Percentiles rank a stretch among this genome's conserved stretches.
Evolutionary conservation across 2,113 vertebrate genomes (phyloP).

Genomic region (Malurus elegans): DNA sequence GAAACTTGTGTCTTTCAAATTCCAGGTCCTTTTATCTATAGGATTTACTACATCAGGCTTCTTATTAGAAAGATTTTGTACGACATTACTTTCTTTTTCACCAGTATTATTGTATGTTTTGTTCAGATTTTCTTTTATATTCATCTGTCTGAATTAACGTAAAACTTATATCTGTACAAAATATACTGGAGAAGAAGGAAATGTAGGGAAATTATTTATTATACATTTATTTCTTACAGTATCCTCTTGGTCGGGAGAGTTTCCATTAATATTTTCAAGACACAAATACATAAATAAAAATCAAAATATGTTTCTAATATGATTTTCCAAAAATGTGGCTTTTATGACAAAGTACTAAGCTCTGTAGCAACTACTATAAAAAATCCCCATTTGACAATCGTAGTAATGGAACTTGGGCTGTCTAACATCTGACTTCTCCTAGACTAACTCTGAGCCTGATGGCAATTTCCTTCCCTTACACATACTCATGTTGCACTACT

Average conservation of each 20-base stretch:
- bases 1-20: neutral
- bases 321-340: neutral
- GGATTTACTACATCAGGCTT: neutral
- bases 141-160: neutral
- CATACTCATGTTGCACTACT: fast-evolving
- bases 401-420: neutral
- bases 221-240: neutral
- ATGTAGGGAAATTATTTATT: neutral
- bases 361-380: neutral
- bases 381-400: neutral
- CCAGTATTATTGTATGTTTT: neutral
- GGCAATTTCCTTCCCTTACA: neutral
- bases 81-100: neutral
- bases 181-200: neutral
- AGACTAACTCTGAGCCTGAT: neutral
- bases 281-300: neutral
- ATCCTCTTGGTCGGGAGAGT: neutral
- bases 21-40: neutral
- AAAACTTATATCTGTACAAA: neutral
- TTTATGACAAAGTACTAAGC: neutral
- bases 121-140: neutral
- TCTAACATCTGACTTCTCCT: neutral
- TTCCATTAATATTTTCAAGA: neutral
- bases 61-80: neutral
- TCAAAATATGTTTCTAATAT: neutral